Evolutionary conservation across 2,797 vertebrate species (phyloP), one percentile per base, ranked within the genome.

Genomic region (Notolepis coatsorum): DNA sequence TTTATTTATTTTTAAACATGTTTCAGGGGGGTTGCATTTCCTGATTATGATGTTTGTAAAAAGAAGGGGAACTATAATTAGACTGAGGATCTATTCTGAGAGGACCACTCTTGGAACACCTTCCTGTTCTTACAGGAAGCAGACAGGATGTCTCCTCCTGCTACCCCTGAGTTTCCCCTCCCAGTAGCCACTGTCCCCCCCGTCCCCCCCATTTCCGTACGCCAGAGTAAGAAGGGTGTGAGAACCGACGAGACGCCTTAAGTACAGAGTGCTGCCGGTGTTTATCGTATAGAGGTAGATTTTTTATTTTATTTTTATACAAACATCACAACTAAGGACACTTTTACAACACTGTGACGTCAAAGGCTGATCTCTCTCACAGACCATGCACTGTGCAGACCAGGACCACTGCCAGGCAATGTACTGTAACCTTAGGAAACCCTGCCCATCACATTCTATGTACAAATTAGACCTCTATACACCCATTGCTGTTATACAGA

Each of bases 91-190:
- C 87, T 92, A 92, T 91, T 92, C 79, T 82, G 66, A 81, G 88
- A 80, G 81, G 86, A 87, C 63, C 63, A 69, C 75, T 84, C 87
- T 87, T 91, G 71, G 68, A 83, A 61, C 70, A 31, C 62, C 87
- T 95, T 96, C 95, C 94, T 94, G 88, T 84, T 50, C 48, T 57
- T 71, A 83, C 56, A 90, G 91, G 93, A 95, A 94, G 91, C 88
- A 92, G 93, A 95, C 95, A 81, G 85, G 67, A 73, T 47, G 93
- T 91, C 95, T 95, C 93, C 88, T 48, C 59, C 41, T 2, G 42
- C 72, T 41, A 48, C 41, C 75, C 75, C 57, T 60, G 62, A 81
- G 84, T 72, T 86, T 89, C 68, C n/a, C 65, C 70, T 75, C 25
- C 30, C 50, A 64, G 68, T 54, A 54, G 65, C 56, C 79, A 80